Base-by-base conservation (phyloP, 2,113 vertebrate genomes). In the Ciconia stormi region DNA sequence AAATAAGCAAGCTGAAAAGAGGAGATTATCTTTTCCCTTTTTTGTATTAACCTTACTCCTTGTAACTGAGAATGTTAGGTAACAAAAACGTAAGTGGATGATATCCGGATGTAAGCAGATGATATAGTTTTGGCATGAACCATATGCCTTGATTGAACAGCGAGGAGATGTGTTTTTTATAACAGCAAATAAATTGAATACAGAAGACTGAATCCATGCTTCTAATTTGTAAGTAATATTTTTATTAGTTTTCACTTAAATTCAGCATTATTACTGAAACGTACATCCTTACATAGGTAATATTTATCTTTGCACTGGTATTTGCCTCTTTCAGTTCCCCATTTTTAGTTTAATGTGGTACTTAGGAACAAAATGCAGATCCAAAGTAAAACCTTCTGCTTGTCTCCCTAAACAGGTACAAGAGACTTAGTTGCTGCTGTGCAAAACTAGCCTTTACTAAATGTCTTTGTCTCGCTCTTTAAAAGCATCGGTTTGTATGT, bases 71-170 rank as follows among this genome's bases (percentile, higher is more conserved):
- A 66, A 44, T 42, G 67, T 38, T 49, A 20, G 38, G 74, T 88
- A 70, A 73, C 46, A 65, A 65, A 80, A 82, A 27, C 36, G 30
- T 26, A 73, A 90, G 88, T 4, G 22, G 52, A 63, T 76, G 52
- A 61, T 38, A 65, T 26, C 69, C 90, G 86, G 80, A 72, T 90
- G 67, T 59, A 69, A 73, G 85, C 67, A 72, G 49, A 59, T 82
- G 14, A n/a, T 66, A 36, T 13, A 1, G 0, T 69, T 90, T 62
- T 93, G 90, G 78, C 62, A n/a, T 40, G 61, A 67, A 34, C 12
- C 19, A 2, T n/a, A 3, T 82, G n/a, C 53, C 83, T 77, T 76
- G 66, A 56, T 22, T 49, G 44, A 82, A 44, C 62, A 82, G 61
- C 46, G 49, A 36, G 30, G 73, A 63, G 53, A 42, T 38, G n/a